Conservation (phyloP, 2,113 vertebrate species). For the Pterophyllum scalare region DNA sequence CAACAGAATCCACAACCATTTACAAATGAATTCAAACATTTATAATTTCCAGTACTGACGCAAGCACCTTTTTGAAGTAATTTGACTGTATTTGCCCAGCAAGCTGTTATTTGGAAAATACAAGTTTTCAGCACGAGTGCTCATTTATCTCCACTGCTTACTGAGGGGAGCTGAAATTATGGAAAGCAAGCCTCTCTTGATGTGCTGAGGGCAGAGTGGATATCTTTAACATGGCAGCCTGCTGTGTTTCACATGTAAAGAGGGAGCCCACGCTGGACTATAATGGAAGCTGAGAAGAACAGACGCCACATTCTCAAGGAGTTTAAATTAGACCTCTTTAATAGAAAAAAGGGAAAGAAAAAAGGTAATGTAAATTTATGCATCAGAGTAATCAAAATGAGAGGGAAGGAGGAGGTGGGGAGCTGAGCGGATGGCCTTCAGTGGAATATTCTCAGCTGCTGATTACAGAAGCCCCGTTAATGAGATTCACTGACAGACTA, state of each 20-base stretch:
- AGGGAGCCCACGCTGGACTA: slow-evolving; percentile 3
- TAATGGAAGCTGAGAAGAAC: slow-evolving; percentile 21
- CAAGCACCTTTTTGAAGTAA: slow-evolving; percentile 18
- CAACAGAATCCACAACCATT: not conserved
- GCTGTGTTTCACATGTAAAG: slow-evolving; percentile 36
- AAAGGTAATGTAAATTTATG: slow-evolving; percentile 52
- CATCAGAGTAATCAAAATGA: slow-evolving; percentile 63
- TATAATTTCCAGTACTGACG: not conserved
- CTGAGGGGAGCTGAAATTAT: slow-evolving; percentile 35
- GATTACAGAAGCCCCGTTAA: slow-evolving; percentile 77
- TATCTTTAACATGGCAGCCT: slow-evolving; percentile 45
- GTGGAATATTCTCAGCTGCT: slow-evolving; percentile 72
- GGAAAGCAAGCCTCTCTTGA: slow-evolving; percentile 40
- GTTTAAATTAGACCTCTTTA: slow-evolving; percentile 53
- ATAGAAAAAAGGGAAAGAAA: not conserved
- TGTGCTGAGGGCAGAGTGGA: slow-evolving; percentile 38
- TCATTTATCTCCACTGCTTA: slow-evolving; percentile 44
- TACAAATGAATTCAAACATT: not conserved
- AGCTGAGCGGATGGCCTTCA: slow-evolving; percentile 64
- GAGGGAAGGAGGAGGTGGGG: slow-evolving; percentile 52
- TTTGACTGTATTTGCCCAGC: slow-evolving; percentile 28
- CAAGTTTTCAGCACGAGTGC: slow-evolving; percentile 46
- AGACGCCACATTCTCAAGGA: slow-evolving; percentile 15
- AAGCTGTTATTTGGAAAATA: slow-evolving; percentile 30
- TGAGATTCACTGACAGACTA: slow-evolving; percentile 78